Evolutionary conservation across 92 coral and sea anemone genomes (phyloP).

Genomic region (Parazoanthus swiftii): DNA sequence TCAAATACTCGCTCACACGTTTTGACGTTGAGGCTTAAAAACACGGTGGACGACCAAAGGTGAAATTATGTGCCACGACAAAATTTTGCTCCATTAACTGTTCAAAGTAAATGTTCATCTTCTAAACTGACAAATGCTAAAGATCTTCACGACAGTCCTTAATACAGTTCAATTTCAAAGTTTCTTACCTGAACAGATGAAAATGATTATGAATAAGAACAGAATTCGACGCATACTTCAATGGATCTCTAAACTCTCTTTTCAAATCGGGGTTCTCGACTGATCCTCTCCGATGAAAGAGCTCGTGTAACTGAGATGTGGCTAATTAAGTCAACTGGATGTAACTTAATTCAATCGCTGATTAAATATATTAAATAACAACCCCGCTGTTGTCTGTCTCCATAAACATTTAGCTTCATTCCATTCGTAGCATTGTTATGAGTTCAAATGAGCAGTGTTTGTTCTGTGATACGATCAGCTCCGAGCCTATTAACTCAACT

Average conservation of each 20-base stretch:
- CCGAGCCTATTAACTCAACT: slow-evolving; percentile 4
- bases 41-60: not conserved
- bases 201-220: slow-evolving; percentile 20
- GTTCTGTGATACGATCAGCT: slow-evolving; percentile 64
- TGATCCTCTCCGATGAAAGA: not conserved
- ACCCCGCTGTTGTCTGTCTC: slow-evolving; percentile 48
- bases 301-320: slow-evolving; percentile 27
- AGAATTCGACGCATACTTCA: slow-evolving; percentile 33
- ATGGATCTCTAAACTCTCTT: not conserved
- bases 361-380: slow-evolving; percentile 44
- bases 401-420: slow-evolving; percentile 61
- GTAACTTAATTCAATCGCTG: slow-evolving; percentile 45
- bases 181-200: slow-evolving; percentile 40
- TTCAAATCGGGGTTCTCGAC: not conserved
- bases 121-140: not conserved
- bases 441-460: slow-evolving; percentile 70
- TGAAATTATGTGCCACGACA: slow-evolving; percentile 2
- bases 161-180: not conserved
- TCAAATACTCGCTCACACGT: not conserved
- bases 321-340: slow-evolving; percentile 38
- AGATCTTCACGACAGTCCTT: not conserved
- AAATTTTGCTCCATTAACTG: not conserved
- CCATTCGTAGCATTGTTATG: slow-evolving; percentile 77
- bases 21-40: not conserved
- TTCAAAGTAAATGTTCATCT: not conserved